These are phyloP conservation scores for Pipra filicauda DNA, from an alignment of 2,113 vertebrate genomes.

Conservation along the genomic window DNA sequence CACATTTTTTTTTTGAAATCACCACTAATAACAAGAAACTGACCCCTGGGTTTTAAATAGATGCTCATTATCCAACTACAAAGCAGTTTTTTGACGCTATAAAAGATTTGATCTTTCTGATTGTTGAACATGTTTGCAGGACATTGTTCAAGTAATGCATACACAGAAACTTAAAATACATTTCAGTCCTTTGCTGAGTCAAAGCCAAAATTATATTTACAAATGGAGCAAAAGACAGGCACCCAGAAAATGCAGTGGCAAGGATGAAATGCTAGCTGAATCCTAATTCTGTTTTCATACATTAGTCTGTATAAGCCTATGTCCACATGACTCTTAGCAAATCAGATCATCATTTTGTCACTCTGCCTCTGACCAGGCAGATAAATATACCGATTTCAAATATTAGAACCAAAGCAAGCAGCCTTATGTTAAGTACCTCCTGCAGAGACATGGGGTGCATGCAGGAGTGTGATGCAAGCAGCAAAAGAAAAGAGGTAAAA, in stretches of 20 bases:
- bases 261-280: conserved; percentile 24
- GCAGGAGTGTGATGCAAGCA: conserved; percentile 13
- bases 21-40: neutral
- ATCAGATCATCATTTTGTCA: neutral
- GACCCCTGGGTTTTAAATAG: neutral
- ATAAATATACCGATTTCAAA: conserved; percentile 5
- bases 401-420: neutral
- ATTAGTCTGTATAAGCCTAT: neutral
- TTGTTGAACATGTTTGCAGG: neutral
- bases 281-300: conserved; percentile 8
- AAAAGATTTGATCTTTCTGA: neutral
- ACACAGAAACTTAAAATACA: neutral
- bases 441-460: neutral
- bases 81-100: neutral
- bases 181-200: neutral
- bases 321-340: neutral
- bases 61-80: neutral
- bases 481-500: conserved; percentile 11
- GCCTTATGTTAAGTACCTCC: neutral
- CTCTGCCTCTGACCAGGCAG: neutral
- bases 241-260: neutral
- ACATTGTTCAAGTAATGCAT: neutral
- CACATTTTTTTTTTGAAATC: neutral
- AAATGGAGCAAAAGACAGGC: neutral
- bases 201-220: neutral